Evolutionary conservation across 2,888 invertebrate species (phyloP).

Genomic region (Melanophora roralis): DNA sequence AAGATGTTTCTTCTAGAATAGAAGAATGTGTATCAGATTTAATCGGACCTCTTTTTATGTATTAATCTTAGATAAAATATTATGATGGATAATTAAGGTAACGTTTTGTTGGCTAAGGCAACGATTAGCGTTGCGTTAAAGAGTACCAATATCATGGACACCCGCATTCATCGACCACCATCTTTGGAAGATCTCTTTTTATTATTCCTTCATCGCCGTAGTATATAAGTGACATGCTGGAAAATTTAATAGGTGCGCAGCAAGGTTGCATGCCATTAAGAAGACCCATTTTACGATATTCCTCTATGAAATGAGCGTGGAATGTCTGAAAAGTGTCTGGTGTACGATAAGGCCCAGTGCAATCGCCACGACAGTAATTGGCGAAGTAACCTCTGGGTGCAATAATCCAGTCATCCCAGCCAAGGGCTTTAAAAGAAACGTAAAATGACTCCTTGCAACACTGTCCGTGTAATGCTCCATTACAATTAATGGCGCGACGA

Average conservation of each 20-base stretch:
- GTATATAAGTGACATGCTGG: constrained; percentile 94
- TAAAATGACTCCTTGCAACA: constrained; percentile 94
- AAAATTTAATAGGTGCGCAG: constrained; percentile 94
- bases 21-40: too few species aligned
- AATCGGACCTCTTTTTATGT: too few species aligned
- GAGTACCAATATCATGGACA: constrained; percentile 83
- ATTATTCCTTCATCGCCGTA: constrained; percentile 92
- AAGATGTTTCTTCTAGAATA: too few species aligned
- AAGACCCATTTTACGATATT: constrained; percentile 87
- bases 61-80: too few species aligned
- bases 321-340: constrained; percentile 91
- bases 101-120: too few species aligned
- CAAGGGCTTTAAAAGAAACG: constrained; percentile 92
- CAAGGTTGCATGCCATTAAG: constrained; percentile 91
- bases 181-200: constrained; percentile 95
- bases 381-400: constrained; percentile 94
- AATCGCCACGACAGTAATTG: constrained; percentile 95
- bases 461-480: constrained; percentile 80
- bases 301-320: constrained; percentile 94
- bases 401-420: constrained; percentile 97
- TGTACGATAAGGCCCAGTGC: constrained; percentile 85
- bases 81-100: too few species aligned
- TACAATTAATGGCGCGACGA: constrained; percentile 90
- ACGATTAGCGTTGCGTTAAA: too few species aligned
- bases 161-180: constrained; percentile 97